Evolutionary conservation across 2,888 invertebrate genomes (phyloP).

Genomic region (Parasteatoda lunata): DNA sequence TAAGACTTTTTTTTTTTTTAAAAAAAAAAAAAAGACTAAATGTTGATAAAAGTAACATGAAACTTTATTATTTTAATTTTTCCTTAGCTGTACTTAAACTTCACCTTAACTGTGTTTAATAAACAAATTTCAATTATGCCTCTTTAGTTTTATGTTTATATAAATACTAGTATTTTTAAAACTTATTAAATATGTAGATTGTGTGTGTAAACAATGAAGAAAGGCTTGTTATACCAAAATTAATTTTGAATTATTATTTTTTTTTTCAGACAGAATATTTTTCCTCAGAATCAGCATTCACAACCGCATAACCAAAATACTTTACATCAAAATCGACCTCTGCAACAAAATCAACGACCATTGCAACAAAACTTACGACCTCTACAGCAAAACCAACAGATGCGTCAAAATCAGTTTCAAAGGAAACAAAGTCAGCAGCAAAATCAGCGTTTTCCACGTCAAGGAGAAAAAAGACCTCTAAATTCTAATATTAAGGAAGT

Average conservation of each 20-base stretch:
- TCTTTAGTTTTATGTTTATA: too few species aligned
- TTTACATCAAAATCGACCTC: neutral
- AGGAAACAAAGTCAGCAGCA: neutral
- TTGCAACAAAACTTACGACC: neutral
- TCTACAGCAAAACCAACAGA: neutral
- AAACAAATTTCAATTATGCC: too few species aligned
- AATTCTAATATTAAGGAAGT: slow-evolving; percentile 35
- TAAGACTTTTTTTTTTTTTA: too few species aligned
- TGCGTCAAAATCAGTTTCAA: neutral
- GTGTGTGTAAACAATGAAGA: too few species aligned
- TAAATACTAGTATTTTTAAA: too few species aligned
- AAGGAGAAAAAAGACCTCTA: slow-evolving; percentile 35
- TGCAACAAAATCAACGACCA: neutral
- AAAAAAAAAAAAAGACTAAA: too few species aligned
- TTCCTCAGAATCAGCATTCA: slow-evolving; percentile 7
- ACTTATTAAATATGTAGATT: too few species aligned
- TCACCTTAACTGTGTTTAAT: too few species aligned
- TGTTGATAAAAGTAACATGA: too few species aligned
- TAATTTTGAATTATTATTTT: neutral
- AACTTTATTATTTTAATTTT: too few species aligned
- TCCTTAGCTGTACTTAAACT: too few species aligned
- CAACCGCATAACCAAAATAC: neutral
- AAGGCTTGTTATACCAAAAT: too few species aligned
- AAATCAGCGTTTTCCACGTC: slow-evolving; percentile 18
- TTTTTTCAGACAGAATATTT: slow-evolving; percentile 17